Conservation (phyloP, 30 jellyfish, hydroid and myxozoan species). For the Aurelia sp. region DNA sequence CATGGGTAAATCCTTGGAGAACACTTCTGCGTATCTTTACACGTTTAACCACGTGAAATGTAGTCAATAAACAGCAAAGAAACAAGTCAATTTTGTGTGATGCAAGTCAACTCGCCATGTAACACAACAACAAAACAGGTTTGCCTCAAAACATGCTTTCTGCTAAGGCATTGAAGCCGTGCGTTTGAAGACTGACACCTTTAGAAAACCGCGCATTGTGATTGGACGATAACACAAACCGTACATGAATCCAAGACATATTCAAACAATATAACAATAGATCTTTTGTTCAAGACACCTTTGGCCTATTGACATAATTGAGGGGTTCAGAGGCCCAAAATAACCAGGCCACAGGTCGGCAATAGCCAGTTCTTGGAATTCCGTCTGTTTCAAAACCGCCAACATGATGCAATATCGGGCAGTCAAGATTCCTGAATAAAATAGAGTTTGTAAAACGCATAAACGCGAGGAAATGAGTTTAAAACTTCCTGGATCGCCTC, state of each 20-base stretch:
- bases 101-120: background rate
- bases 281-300: constrained; percentile 43
- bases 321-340: constrained; percentile 35
- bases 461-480: too few relatives aligned
- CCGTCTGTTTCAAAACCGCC: too few relatives aligned
- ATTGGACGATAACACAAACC: constrained; percentile 64
- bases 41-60: too few relatives aligned
- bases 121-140: constrained; percentile 23
- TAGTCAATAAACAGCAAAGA: too few relatives aligned
- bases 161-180: constrained; percentile 8
- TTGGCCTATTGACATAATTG: constrained; percentile 11
- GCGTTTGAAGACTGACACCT: constrained; percentile 67
- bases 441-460: too few relatives aligned
- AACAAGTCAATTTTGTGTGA: too few relatives aligned
- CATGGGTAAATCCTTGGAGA: too few relatives aligned
- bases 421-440: too few relatives aligned
- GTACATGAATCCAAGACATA: constrained; percentile 76
- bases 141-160: constrained; percentile 60
- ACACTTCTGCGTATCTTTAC: too few relatives aligned
- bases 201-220: constrained; percentile 47
- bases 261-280: constrained; percentile 48
- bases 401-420: too few relatives aligned
- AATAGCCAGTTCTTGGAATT: too few relatives aligned
- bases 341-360: constrained; percentile 21
- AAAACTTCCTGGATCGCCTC: too few relatives aligned